Percentiles rank a stretch among this genome's conserved stretches.
phyloP scores from a whole-genome alignment of 2,888 invertebrate species.

The Stenoptilia bipunctidactyla region DNA sequence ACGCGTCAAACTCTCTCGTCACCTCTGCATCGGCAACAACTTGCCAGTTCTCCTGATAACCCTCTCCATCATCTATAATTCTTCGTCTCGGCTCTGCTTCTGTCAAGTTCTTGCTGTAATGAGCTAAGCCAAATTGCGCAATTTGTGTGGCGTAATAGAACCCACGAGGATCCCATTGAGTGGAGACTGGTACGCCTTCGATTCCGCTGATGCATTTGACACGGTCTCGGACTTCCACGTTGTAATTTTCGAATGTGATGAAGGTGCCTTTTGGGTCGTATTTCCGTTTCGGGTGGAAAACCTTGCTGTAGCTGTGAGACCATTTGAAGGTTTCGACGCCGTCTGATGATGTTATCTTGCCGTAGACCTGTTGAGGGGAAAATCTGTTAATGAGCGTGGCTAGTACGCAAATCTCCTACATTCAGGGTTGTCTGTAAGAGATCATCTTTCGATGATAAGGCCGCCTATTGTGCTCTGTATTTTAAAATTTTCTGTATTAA shows the following conservation, averaged over 20 bases:
- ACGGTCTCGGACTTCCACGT: constrained; percentile 95
- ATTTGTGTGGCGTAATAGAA: constrained; percentile 99
- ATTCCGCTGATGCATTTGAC: constrained; percentile 96
- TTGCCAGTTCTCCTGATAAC: constrained; percentile 77
- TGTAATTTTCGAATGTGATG: constrained; percentile 97
- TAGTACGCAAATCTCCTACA: too few relatives aligned
- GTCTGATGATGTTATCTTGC: constrained; percentile 81
- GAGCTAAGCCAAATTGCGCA: constrained; percentile 96
- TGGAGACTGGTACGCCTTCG: constrained; percentile 96
- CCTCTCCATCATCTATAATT: constrained; percentile 81
- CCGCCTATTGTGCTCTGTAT: too few relatives aligned
- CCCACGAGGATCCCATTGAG: constrained; percentile 95
- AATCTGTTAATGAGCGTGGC: too few relatives aligned
- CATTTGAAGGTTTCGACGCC: constrained; percentile 90
- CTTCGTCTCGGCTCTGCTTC: constrained; percentile 84
- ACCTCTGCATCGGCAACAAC: constrained; percentile 78
- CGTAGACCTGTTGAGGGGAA: constrained; percentile 88
- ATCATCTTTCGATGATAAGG: too few relatives aligned
- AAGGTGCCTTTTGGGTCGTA: constrained; percentile 94
- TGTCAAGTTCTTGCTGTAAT: constrained; percentile 94
- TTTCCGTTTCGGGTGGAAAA: constrained; percentile 88
- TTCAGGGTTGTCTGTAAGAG: too few relatives aligned
- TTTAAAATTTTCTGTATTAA: too few relatives aligned
- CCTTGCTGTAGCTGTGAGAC: constrained; percentile 94
- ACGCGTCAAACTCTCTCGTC: constrained; percentile 72